phyloP scores from a whole-genome alignment of 2,888 invertebrate species.

The Lamellibrachia columna region DNA sequence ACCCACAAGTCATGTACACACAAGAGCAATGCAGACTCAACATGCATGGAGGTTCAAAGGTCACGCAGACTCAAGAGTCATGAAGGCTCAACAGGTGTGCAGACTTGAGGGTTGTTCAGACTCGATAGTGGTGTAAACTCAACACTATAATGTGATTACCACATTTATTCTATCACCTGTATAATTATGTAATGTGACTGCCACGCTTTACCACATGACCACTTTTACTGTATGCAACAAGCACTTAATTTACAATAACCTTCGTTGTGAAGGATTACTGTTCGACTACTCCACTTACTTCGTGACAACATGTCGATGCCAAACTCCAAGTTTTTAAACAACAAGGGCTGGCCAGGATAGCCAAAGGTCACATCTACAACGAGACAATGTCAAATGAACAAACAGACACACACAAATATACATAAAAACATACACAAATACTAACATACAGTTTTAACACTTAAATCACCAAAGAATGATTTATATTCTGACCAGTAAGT shows the following conservation, averaged over 20 bases:
- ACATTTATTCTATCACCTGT: not conserved
- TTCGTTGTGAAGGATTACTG: too few relatives aligned
- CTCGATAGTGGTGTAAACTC: too few relatives aligned
- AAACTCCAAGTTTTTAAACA: conserved; percentile 89
- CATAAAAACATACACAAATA: not conserved
- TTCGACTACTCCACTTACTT: conserved; percentile 69
- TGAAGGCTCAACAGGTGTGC: too few relatives aligned
- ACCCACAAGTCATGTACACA: too few relatives aligned
- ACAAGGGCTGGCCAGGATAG: conserved; percentile 75
- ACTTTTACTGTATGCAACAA: not conserved
- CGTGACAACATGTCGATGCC: conserved; percentile 72
- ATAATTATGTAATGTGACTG: not conserved
- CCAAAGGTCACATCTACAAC: conserved; percentile 83
- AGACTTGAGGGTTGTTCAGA: too few relatives aligned
- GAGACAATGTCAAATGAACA: not conserved
- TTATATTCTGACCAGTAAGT: too few relatives aligned
- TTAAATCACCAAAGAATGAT: too few relatives aligned
- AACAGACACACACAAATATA: not conserved
- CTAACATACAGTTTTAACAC: too few relatives aligned
- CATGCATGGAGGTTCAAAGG: too few relatives aligned
- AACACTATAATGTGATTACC: not conserved
- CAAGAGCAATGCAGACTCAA: too few relatives aligned
- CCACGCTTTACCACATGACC: not conserved
- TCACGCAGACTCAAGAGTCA: too few relatives aligned
- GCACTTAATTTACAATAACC: too few relatives aligned